Conservation (phyloP, 2,797 vertebrate genomes). For the Anolis apletophallus region DNA sequence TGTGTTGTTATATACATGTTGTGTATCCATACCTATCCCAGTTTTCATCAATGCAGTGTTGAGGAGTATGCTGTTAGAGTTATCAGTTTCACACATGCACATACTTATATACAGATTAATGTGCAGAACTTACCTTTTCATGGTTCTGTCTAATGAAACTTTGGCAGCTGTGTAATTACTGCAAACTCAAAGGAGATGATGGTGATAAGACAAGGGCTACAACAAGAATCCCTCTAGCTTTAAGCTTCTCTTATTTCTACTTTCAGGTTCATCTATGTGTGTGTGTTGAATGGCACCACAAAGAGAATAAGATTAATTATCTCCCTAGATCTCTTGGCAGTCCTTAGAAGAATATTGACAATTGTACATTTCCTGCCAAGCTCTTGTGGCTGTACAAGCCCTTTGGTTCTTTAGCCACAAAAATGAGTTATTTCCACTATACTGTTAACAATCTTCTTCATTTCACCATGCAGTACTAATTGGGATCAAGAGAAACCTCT, state of each 20-base stretch:
- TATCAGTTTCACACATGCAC: neutral
- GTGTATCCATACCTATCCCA: no score
- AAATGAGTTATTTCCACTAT: conserved; percentile 51
- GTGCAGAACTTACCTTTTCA: neutral
- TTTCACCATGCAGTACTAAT: conserved; percentile 29
- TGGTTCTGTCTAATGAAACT: neutral
- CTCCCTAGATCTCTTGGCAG: conserved; percentile 21
- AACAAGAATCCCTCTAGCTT: neutral
- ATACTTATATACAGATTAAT: neutral
- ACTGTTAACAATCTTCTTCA: conserved; percentile 38
- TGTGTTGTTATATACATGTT: no score
- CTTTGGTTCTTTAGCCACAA: conserved; percentile 46
- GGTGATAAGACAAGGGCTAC: neutral
- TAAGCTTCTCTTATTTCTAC: neutral
- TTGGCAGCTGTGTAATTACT: neutral
- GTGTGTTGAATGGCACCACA: neutral
- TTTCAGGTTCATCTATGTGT: conserved; percentile 18
- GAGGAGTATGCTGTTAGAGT: neutral
- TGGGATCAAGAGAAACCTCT: neutral
- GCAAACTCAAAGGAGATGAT: neutral
- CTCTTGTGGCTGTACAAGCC: conserved; percentile 12
- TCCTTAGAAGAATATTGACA: conserved; percentile 35
- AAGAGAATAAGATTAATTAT: conserved; percentile 39
- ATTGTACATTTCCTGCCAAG: conserved; percentile 1
- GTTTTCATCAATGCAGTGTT: no score